Conservation (phyloP, 2,797 vertebrate genomes). For the Pangasius krempfi region DNA sequence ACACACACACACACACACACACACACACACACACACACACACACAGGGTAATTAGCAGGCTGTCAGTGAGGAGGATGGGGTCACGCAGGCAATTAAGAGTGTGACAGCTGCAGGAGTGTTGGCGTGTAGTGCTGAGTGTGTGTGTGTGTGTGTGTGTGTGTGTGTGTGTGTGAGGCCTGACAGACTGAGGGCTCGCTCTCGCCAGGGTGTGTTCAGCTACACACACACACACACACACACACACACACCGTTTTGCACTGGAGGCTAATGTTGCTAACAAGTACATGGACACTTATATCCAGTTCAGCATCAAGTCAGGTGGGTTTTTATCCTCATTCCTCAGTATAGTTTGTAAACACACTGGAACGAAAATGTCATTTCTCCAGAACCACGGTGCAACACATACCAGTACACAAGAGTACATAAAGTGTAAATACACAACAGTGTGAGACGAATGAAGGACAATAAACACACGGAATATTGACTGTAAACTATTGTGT, state of each 20-base stretch:
- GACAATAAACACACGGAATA: background rate
- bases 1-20: slow-evolving; percentile 34
- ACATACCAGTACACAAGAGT: background rate
- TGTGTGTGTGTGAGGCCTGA: slow-evolving; percentile 67
- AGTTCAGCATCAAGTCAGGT: background rate
- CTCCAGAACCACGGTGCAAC: background rate
- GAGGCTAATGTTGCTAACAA: slow-evolving; percentile 14
- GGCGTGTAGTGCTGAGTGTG: slow-evolving; percentile 52
- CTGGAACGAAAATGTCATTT: background rate
- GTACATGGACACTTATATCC: background rate
- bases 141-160: slow-evolving; percentile 46
- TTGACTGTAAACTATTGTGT: background rate
- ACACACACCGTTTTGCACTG: slow-evolving; percentile 28
- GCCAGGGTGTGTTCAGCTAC: slow-evolving; percentile 31
- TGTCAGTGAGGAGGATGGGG: slow-evolving; percentile 69
- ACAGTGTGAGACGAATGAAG: background rate
- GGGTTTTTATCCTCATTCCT: background rate
- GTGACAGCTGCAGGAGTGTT: slow-evolving; percentile 72
- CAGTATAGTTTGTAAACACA: background rate
- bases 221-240: slow-evolving; percentile 20
- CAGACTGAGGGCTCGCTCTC: slow-evolving; percentile 43
- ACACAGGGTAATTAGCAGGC: slow-evolving; percentile 75
- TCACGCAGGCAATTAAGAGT: slow-evolving; percentile 79
- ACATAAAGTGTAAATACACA: background rate
- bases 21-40: slow-evolving; percentile 28